Evolutionary conservation across 2,888 invertebrate genomes (phyloP), one percentile per base, ranked within the genome.

Genomic region (Caenorhabditis sinica): DNA sequence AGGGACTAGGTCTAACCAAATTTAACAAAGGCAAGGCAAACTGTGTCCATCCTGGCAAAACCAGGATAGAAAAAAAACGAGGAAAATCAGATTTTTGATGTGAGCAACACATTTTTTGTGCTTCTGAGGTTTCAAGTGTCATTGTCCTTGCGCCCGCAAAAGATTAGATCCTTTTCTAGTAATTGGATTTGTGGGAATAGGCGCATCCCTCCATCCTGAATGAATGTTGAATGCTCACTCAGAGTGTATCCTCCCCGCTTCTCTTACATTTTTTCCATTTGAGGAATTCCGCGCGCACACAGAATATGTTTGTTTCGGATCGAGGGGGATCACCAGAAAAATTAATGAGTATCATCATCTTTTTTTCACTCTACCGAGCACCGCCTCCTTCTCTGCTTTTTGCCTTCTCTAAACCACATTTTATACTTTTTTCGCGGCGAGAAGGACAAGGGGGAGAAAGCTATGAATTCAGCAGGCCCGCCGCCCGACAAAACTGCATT

Each of bases 401-500:
- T 40, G 40, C 40, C 40, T 28, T 49, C 28, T 36, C 25, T 45
- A 23, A 45, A 65, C 36, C 65, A 30, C 43, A 65, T 45, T 65
- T 65, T n/a, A 63, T 63, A 43, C 43, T 61, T 30, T 49, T 30
- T 66, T 45, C n/a, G n/a, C 17, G 15, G 28, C 30, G 8, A 51
- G 25, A 43, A 15, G 20, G 56, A 69, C 33, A 69, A 56, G 36
- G 17, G 36, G 17, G 69, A 69, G 23, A 65, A 53, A 51, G 45
- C 69, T 69, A 69, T 56, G 69, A 56, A 69, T 69, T 69, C 69
- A 40, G 51, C 33, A 4, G n/a, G n/a, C n/a, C 17, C 30, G 6
- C 20, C 51, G 13, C 13, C 43, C 40, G 69, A 56, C 69, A 53
- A 69, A 69, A 69, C 56, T 69, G 69, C 56, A 69, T 69, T 69